Percentiles rank a stretch among this genome's conserved stretches.
Evolutionary conservation across 1,140 invertebrate genomes (phyloP).

Genomic region (Babylonia areolata): DNA sequence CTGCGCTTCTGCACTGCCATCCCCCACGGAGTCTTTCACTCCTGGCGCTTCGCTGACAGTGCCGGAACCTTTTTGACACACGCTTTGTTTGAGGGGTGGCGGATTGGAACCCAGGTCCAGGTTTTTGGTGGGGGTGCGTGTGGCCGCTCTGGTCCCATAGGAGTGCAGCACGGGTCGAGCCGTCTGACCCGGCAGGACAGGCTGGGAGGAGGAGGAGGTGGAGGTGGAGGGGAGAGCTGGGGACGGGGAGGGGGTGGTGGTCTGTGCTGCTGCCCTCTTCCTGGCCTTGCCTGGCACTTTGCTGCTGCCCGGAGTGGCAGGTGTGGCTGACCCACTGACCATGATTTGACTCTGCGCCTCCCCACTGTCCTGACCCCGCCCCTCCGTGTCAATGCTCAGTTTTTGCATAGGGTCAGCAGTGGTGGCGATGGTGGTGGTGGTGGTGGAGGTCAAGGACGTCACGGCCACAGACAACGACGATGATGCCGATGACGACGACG

Average conservation of each 20-base stretch:
- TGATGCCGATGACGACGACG: neutral
- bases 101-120: neutral
- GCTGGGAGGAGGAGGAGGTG: neutral
- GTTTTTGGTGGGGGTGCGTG: constrained; percentile 26
- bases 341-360: neutral
- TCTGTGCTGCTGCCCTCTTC: neutral
- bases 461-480: neutral
- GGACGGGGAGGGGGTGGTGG: neutral
- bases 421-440: neutral
- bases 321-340: neutral
- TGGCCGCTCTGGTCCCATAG: constrained; percentile 31
- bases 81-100: neutral
- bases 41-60: neutral
- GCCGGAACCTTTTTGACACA: neutral
- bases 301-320: neutral
- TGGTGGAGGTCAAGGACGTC: neutral
- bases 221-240: neutral
- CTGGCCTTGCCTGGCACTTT: neutral
- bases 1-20: neutral
- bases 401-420: neutral
- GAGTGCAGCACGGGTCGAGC: constrained; percentile 18
- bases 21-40: neutral
- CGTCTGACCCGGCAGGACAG: constrained; percentile 27
- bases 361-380: no score
- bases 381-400: neutral